A percentile compares a stretch with the other conserved stretches of the same genome.
These are phyloP conservation scores for Coelinius sp. DNA, from an alignment of 2,888 invertebrate species.

Conservation along the genomic window DNA sequence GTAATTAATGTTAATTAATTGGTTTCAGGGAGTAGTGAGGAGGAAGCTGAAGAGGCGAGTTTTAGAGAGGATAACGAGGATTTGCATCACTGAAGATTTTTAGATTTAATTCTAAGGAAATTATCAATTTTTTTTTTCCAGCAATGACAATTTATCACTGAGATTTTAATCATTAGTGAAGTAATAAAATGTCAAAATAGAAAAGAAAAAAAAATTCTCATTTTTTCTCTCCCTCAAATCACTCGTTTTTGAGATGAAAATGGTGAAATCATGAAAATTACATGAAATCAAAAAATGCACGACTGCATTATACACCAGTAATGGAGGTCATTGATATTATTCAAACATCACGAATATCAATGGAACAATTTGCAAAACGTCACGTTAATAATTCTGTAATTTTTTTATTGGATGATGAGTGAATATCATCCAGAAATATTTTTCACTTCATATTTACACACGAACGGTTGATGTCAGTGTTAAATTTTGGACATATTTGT, in stretches of 20 bases:
- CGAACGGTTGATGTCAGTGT: no score
- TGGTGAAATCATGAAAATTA: background rate
- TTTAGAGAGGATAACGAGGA: conserved; percentile 6
- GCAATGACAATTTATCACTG: no score
- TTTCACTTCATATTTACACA: background rate
- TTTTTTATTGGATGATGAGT: background rate
- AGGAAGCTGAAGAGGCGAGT: conserved; percentile 4
- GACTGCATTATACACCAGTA: background rate
- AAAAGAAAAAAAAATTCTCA: background rate
- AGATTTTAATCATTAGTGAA: no score
- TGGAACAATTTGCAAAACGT: background rate
- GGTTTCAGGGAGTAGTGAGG: background rate
- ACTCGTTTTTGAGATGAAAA: background rate
- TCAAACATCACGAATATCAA: background rate
- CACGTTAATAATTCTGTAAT: background rate
- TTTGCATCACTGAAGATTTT: conserved; percentile 9
- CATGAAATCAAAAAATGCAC: background rate
- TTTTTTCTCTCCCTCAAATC: no score
- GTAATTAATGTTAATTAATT: conserved; percentile 5
- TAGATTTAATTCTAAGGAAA: background rate
- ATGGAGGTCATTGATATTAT: background rate
- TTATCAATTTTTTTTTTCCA: no score
- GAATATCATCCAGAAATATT: no score
- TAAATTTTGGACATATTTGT: no score
- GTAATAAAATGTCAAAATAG: no score